Evolutionary conservation across 2,888 invertebrate species (phyloP), one percentile per base, ranked within the genome.

Genomic region (Smittia aterrima): DNA sequence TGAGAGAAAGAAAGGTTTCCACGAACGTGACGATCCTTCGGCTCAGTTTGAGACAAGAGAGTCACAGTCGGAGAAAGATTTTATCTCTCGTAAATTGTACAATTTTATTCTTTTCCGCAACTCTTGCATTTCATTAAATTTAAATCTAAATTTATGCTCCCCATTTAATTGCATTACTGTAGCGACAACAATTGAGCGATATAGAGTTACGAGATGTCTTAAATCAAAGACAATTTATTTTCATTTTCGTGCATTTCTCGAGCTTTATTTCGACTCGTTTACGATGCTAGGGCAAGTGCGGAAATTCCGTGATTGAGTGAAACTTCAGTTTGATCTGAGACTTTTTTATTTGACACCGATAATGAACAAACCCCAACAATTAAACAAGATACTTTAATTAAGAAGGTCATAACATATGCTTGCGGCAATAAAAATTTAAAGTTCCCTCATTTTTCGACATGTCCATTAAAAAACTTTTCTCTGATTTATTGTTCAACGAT

Each of bases 381-480:
- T 32, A 32, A 32, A 32, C 32, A 32, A 53, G 18, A 4, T 53
- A 53, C 53, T 53, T 53, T 58, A 16, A 58, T 58, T 58, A 32
- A 68, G 22, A 68, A 68, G 68, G 68, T 68, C 68, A 68, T 7
- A 16, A 47, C 25, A 47, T 68, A 16, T 16, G 18, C n/a, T n/a
- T 11, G 16, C n/a, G n/a, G 47, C 47, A 47, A 47, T 47, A 66
- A 66, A 66, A 4, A 9, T 38, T 38, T 38, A 22, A 20, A 11
- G 11, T 62, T 24, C 20, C 18, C 25, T 27, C n/a, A 27, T 64
- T 64, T 66, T 32, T 66, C 66, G 66, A 47, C 47, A 47, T 47
- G 47, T 47, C 4, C 47, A 47, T 47, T 47, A 47, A 47, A 40
- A 18, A 53, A 20, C 18, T 58, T 22, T 18, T 18, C 58, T 18